Evolutionary conservation across 2,113 vertebrate species (phyloP).

Genomic region (Mus pahari): DNA sequence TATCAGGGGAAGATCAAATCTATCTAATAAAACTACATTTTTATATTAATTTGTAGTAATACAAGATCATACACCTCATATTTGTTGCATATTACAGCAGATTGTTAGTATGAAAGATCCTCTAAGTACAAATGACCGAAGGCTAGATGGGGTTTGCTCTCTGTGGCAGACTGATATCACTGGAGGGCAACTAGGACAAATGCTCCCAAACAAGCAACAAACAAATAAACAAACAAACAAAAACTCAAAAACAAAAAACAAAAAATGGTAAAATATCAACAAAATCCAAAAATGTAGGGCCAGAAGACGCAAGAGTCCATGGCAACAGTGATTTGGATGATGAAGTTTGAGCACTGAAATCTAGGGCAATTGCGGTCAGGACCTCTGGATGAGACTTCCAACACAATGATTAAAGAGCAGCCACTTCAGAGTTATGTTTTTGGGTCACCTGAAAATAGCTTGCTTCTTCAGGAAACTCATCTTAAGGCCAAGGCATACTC

Average conservation of each 20-base stretch:
- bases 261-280: background rate
- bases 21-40: background rate
- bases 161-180: background rate
- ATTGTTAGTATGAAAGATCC: background rate
- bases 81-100: background rate
- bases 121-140: background rate
- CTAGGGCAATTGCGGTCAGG: background rate
- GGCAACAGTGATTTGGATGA: background rate
- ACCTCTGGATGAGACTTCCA: background rate
- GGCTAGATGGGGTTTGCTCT: background rate
- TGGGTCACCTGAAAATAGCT: background rate
- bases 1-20: slow-evolving; percentile 19
- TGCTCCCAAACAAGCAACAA: background rate
- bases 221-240: background rate
- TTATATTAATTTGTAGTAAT: background rate
- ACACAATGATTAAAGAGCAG: background rate
- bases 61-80: background rate
- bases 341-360: background rate
- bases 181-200: background rate
- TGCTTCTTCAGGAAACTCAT: background rate
- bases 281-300: background rate
- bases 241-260: no score
- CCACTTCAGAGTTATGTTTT: background rate
- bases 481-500: background rate
- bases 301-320: background rate